These are phyloP conservation scores for Chesias legatella DNA, from an alignment of 2,888 invertebrate species.

Conservation along the genomic window DNA sequence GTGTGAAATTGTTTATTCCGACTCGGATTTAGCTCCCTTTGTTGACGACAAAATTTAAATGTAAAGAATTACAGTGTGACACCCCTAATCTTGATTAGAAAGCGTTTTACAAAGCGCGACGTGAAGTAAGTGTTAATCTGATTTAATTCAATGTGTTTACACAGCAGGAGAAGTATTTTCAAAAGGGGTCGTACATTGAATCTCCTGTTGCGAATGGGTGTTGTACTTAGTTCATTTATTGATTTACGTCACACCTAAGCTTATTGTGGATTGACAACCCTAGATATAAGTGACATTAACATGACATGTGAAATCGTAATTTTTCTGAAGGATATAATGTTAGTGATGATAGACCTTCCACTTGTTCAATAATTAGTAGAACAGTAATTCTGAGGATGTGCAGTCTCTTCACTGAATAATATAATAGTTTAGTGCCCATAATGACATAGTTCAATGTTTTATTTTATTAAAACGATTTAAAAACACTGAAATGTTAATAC, in stretches of 20 bases:
- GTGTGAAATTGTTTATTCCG: conserved; percentile 67
- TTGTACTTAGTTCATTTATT: conserved; percentile 38
- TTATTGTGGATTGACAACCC: conserved; percentile 17
- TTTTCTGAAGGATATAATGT: no score
- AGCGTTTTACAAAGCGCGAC: conserved; percentile 60
- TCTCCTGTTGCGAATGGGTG: conserved; percentile 25
- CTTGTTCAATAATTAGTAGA: no score
- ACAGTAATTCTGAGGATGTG: no score
- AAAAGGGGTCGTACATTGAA: conserved; percentile 41
- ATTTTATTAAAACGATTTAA: no score
- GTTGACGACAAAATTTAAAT: conserved; percentile 59
- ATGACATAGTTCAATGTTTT: no score
- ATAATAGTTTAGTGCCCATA: no score
- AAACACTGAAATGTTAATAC: no score
- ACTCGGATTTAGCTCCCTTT: conserved; percentile 59
- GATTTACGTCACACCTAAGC: conserved; percentile 29
- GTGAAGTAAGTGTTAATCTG: conserved; percentile 76
- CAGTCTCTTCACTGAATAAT: no score
- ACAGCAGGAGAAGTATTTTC: conserved; percentile 64
- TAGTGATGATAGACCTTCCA: no score
- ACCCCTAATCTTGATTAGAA: conserved; percentile 74
- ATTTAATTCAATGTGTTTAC: conserved; percentile 72
- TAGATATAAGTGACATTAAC: conserved; percentile 8
- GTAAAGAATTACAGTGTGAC: conserved; percentile 69
- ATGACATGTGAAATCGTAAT: conserved; percentile 9